Evolutionary conservation across 1,140 invertebrate genomes (phyloP).

Genomic region (Gryon sp.): DNA sequence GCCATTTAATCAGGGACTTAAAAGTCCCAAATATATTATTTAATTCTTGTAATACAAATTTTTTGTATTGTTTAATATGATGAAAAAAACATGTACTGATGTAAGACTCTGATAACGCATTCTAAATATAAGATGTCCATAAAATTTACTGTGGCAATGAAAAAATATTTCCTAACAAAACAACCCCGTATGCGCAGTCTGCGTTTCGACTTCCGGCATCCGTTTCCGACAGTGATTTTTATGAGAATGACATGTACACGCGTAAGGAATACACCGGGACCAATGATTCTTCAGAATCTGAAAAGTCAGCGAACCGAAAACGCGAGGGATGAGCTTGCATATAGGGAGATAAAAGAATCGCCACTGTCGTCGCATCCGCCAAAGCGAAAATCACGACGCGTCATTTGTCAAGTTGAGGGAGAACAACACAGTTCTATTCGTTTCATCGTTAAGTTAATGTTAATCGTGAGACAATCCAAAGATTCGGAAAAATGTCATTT

Average conservation of each 20-base stretch:
- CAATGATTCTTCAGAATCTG: conserved; percentile 75
- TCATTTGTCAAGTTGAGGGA: conserved; percentile 70
- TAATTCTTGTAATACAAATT: too few relatives aligned
- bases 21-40: too few relatives aligned
- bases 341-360: conserved; percentile 43
- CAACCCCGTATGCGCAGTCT: conserved; percentile 18
- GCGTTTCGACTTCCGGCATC: conserved; percentile 69
- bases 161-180: conserved; percentile 31
- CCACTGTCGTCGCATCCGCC: conserved; percentile 69
- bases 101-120: too few relatives aligned
- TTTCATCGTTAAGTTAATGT: conserved; percentile 48
- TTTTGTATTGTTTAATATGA: too few relatives aligned
- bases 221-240: conserved; percentile 73
- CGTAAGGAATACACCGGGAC: conserved; percentile 21
- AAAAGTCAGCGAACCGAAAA: conserved; percentile 73
- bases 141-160: conserved; percentile 30
- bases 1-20: too few relatives aligned
- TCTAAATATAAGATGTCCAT: conserved; percentile 13
- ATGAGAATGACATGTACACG: conserved; percentile 49
- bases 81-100: too few relatives aligned
- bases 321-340: conserved; percentile 37
- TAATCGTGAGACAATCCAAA: conserved; percentile 46
- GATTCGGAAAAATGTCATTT: conserved; percentile 69
- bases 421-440: conserved; percentile 43
- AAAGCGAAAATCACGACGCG: conserved; percentile 71